phyloP scores from a whole-genome alignment of 1,140 invertebrate genomes.

The Pogonognathellus flavescens region DNA sequence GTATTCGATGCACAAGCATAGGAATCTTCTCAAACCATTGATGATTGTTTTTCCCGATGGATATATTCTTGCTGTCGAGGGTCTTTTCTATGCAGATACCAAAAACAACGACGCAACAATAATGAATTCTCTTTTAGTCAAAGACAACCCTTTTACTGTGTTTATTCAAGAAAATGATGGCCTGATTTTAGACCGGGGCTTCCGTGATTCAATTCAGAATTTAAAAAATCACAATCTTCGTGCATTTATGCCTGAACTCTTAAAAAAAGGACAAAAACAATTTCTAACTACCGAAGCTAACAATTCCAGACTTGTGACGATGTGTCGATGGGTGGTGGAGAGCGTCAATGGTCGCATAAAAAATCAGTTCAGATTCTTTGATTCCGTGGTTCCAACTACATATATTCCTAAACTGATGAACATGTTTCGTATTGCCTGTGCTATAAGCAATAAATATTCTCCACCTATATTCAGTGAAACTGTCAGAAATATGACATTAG shows the following conservation, averaged over 20 bases:
- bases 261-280: conserved; percentile 44
- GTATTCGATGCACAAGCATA: conserved; percentile 61
- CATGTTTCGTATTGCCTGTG: conserved; percentile 48
- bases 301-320: conserved; percentile 57
- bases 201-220: conserved; percentile 22
- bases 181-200: conserved; percentile 54
- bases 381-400: conserved; percentile 27
- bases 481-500: background rate
- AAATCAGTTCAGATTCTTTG: conserved; percentile 60
- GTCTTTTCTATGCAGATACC: conserved; percentile 63
- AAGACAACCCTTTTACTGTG: background rate
- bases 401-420: conserved; percentile 43
- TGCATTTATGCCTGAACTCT: background rate
- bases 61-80: conserved; percentile 59
- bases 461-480: background rate
- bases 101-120: conserved; percentile 63
- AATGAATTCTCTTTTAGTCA: background rate
- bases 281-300: conserved; percentile 46
- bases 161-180: conserved; percentile 28
- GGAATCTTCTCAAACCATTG: conserved; percentile 58
- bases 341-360: conserved; percentile 63
- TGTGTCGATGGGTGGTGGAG: conserved; percentile 65
- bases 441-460: conserved; percentile 48
- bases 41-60: conserved; percentile 62
- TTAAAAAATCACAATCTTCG: background rate